Evolutionary conservation across 2,888 invertebrate genomes (phyloP).

Genomic region (Tinea semifulvella): DNA sequence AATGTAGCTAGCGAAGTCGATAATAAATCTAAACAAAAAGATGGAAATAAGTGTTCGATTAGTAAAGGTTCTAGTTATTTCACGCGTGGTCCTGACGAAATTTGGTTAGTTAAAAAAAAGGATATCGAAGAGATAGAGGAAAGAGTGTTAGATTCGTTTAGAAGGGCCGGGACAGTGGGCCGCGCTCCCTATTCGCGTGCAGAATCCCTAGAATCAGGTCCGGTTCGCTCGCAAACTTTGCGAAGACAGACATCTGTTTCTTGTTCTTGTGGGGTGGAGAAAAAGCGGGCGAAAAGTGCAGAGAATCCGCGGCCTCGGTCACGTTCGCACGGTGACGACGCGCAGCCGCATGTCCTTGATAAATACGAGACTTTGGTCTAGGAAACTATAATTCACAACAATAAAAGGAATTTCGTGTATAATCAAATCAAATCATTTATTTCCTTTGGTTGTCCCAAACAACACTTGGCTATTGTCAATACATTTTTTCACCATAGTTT

Average conservation of each 20-base stretch:
- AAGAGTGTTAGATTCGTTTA: slow-evolving; percentile 51
- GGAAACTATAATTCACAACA: slow-evolving; percentile 3
- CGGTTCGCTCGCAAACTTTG: slow-evolving; percentile 48
- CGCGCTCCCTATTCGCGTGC: slow-evolving; percentile 46
- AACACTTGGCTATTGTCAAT: too few relatives aligned
- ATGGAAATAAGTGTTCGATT: slow-evolving; percentile 28
- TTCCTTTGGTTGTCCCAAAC: too few relatives aligned
- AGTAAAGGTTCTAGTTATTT: slow-evolving; percentile 58
- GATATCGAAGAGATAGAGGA: slow-evolving; percentile 60
- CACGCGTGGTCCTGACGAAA: slow-evolving; percentile 56
- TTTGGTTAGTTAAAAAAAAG: slow-evolving; percentile 62
- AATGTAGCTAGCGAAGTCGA: slow-evolving; percentile 46
- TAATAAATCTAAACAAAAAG: slow-evolving; percentile 45
- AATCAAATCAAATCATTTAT: too few relatives aligned
- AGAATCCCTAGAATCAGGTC: slow-evolving; percentile 51
- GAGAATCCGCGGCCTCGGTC: slow-evolving; percentile 40
- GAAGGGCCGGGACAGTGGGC: slow-evolving; percentile 42
- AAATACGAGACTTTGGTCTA: slow-evolving; percentile 62
- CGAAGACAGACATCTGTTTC: slow-evolving; percentile 55
- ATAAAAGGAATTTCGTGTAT: not conserved
- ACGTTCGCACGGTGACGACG: slow-evolving; percentile 51
- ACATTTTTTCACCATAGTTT: too few relatives aligned
- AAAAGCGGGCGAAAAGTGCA: slow-evolving; percentile 43
- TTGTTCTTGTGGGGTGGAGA: slow-evolving; percentile 58
- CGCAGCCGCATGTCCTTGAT: slow-evolving; percentile 50